phyloP scores from a whole-genome alignment of 2,888 invertebrate species.

The Diaphora mendica region DNA sequence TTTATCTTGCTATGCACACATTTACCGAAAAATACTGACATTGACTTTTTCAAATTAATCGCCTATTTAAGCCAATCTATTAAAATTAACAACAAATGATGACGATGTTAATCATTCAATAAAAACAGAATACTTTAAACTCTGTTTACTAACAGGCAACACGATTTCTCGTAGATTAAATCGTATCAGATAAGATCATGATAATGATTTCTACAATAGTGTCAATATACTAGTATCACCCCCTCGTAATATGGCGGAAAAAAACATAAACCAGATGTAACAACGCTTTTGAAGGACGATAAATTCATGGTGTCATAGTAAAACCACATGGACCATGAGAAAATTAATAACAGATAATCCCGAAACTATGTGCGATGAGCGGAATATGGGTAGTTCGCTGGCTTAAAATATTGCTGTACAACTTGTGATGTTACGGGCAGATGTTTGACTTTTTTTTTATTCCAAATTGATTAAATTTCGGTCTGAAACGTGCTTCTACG shows the following conservation, averaged over 20 bases:
- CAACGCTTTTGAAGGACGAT: slow-evolving; percentile 57
- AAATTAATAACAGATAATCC: slow-evolving; percentile 63
- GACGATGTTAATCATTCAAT: neutral
- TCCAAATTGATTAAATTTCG: slow-evolving; percentile 14
- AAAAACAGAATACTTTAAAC: slow-evolving; percentile 15
- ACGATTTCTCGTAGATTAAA: slow-evolving; percentile 52
- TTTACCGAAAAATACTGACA: too few relatives aligned
- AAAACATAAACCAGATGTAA: slow-evolving; percentile 61
- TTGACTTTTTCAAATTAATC: too few relatives aligned
- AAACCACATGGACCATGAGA: slow-evolving; percentile 58
- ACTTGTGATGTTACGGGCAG: slow-evolving; percentile 7
- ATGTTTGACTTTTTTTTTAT: slow-evolving; percentile 7
- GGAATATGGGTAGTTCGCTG: slow-evolving; percentile 3
- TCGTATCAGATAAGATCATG: slow-evolving; percentile 59
- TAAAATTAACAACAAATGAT: neutral
- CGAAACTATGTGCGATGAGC: slow-evolving; percentile 50
- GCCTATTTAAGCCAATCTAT: too few relatives aligned
- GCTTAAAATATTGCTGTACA: neutral
- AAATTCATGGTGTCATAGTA: slow-evolving; percentile 62
- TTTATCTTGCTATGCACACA: too few relatives aligned
- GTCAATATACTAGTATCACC: slow-evolving; percentile 69
- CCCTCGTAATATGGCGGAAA: slow-evolving; percentile 63
- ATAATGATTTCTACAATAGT: slow-evolving; percentile 66
- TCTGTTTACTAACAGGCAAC: slow-evolving; percentile 17
- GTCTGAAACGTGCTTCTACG: neutral